These are phyloP conservation scores for Oryzias javanicus DNA, from an alignment of 2,113 vertebrate genomes.

Conservation along the genomic window DNA sequence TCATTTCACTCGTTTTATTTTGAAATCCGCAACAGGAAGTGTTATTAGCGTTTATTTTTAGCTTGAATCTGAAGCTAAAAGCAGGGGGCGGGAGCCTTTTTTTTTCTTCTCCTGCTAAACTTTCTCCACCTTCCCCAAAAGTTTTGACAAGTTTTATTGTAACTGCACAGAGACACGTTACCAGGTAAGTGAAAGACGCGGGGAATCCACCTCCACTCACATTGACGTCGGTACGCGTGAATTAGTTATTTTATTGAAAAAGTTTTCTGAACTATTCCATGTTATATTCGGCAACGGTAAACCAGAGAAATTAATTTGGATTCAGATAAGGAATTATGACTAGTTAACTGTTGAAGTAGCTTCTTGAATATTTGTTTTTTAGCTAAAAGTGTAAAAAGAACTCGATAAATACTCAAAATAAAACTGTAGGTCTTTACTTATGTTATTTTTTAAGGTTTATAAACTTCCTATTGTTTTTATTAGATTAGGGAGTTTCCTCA, in stretches of 20 bases:
- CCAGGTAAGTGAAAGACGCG: slow-evolving; percentile 56
- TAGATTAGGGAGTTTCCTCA: background rate
- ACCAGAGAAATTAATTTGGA: background rate
- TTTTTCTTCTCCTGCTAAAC: slow-evolving; percentile 49
- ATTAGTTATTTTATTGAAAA: slow-evolving; percentile 17
- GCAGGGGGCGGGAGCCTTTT: slow-evolving; percentile 5
- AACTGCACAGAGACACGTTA: slow-evolving; percentile 33
- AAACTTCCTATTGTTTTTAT: background rate
- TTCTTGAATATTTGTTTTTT: too few species aligned
- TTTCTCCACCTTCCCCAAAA: slow-evolving; percentile 52
- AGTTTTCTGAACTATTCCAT: background rate
- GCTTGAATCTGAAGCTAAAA: slow-evolving; percentile 4
- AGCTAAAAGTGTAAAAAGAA: too few species aligned
- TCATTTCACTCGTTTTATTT: slow-evolving; percentile 23
- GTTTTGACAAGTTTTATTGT: slow-evolving; percentile 53
- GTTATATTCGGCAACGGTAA: background rate
- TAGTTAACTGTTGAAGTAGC: too few species aligned
- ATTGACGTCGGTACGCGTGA: background rate
- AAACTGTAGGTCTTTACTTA: too few species aligned
- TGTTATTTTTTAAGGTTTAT: background rate
- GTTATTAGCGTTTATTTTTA: accelerated
- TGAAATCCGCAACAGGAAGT: slow-evolving; percentile 27
- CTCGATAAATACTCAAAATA: too few species aligned
- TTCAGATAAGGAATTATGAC: too few species aligned
- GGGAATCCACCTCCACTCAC: background rate